phyloP scores from a whole-genome alignment of 2,888 invertebrate species.

The Aricia artaxerxes region DNA sequence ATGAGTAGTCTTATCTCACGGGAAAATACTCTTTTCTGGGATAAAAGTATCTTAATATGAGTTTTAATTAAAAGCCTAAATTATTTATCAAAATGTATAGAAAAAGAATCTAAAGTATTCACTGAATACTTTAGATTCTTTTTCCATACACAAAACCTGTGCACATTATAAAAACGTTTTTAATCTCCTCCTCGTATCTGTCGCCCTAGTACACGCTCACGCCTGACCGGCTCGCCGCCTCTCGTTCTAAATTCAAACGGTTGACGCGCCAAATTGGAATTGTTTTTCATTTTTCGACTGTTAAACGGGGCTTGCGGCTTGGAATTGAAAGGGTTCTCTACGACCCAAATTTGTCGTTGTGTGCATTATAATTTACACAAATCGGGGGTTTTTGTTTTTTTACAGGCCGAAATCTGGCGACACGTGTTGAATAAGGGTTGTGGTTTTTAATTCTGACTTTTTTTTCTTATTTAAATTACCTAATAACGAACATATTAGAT shows the following conservation, averaged over 20 bases:
- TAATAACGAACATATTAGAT: background rate
- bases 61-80: too few relatives aligned
- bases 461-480: background rate
- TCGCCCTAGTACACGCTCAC: slow-evolving; percentile 17
- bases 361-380: background rate
- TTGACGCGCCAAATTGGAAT: slow-evolving; percentile 75
- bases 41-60: too few relatives aligned
- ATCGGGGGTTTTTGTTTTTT: background rate
- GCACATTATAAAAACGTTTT: background rate
- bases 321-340: slow-evolving; percentile 49
- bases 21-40: too few relatives aligned
- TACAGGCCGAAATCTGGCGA: background rate
- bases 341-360: slow-evolving; percentile 16
- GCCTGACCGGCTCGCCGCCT: slow-evolving; percentile 54
- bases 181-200: background rate
- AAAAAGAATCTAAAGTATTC: too few relatives aligned
- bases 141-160: background rate
- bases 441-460: background rate
- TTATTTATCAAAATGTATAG: too few relatives aligned
- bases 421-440: background rate
- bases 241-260: slow-evolving; percentile 69
- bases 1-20: too few relatives aligned
- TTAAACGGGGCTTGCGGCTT: slow-evolving; percentile 61
- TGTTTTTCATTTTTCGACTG: slow-evolving; percentile 73
- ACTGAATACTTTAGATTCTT: too few relatives aligned